Evolutionary conservation across 2,113 vertebrate species (phyloP), one percentile per base, ranked within the genome.

Genomic region (Sprattus sprattus): DNA sequence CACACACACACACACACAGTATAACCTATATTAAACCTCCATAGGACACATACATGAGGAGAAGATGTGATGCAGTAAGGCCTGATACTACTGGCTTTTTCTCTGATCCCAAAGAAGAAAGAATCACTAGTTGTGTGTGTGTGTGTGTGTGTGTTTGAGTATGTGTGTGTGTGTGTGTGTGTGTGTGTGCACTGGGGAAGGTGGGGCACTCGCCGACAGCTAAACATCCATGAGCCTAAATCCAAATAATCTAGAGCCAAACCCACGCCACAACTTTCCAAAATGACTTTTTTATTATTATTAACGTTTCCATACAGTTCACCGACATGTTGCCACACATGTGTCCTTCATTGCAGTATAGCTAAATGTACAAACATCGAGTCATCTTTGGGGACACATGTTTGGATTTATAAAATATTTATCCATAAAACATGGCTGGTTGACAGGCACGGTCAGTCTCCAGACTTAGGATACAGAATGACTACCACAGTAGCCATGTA

Each of bases 401-500:
- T 16, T 39, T 39, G 71, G 11, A 15, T 39, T 3, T 78, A 78
- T 78, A 78, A 78, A 78, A 78, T 32, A 32, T 71, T 71, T 28
- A 78, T 78, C 60, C 60, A 64, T 64, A 49, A 78, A 16, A 15
- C 71, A 78, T 39, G 71, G 71, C 71, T 78, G 71, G 39, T 78
- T 44, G 25, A 39, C 71, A 39, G 71, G 11, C 71, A 78, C 44
- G 71, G 11, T 78, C 28, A 39, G 28, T 39, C 28, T 78, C 71
- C 71, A 78, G 71, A 78, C 64, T 71, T 71, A 8, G 64, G 64
- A 32, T 71, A 71, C 32, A 78, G 71, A 78, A 78, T 78, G 71
- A 32, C 71, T 78, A 78, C 71, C 25, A 78, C 71, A 78, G 71
- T 78, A 78, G 71, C 39, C 71, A 78, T 15, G 28, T 32, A 44